These are phyloP conservation scores for Brachionus koreanus DNA, from an alignment of 1,140 invertebrate genomes.

Conservation along the genomic window DNA sequence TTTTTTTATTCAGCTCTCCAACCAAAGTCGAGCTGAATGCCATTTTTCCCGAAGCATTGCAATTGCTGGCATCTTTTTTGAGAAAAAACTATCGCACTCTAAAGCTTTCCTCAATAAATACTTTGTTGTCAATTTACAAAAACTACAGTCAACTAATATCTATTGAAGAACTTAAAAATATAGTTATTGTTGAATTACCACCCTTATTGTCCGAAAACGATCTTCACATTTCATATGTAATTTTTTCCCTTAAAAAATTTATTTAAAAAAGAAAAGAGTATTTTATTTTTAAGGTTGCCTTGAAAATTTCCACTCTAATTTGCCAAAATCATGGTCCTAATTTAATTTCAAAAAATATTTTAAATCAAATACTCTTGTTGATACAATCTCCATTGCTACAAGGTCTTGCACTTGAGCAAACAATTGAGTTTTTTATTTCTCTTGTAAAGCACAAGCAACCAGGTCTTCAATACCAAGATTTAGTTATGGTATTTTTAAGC, in stretches of 20 bases:
- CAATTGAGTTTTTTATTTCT: conserved; percentile 85
- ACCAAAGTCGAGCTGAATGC: background rate
- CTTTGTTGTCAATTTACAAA: conserved; percentile 81
- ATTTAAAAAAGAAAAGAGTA: background rate
- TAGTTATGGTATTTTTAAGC: conserved; percentile 62
- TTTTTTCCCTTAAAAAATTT: background rate
- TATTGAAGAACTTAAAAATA: conserved; percentile 65
- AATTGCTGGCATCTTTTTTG: conserved; percentile 85
- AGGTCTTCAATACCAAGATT: conserved; percentile 72
- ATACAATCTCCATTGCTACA: conserved; percentile 85
- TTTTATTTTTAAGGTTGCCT: conserved; percentile 55
- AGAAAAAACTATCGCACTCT: conserved; percentile 93
- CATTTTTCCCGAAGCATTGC: conserved; percentile 73
- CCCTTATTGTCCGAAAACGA: conserved; percentile 86
- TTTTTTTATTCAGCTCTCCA: background rate
- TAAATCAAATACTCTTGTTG: conserved; percentile 78
- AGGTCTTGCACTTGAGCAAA: conserved; percentile 75
- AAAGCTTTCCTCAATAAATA: conserved; percentile 80
- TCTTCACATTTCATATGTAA: conserved; percentile 88
- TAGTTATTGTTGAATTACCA: conserved; percentile 77
- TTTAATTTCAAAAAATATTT: conserved; percentile 61
- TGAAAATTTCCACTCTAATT: conserved; percentile 60
- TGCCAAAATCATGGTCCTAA: conserved; percentile 56
- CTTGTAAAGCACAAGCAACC: conserved; percentile 74
- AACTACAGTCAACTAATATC: conserved; percentile 68